Percentiles rank a stretch among this genome's conserved stretches.
These are phyloP conservation scores for Rhinoptilus africanus DNA, from an alignment of 2,113 vertebrate species.

Conservation along the genomic window DNA sequence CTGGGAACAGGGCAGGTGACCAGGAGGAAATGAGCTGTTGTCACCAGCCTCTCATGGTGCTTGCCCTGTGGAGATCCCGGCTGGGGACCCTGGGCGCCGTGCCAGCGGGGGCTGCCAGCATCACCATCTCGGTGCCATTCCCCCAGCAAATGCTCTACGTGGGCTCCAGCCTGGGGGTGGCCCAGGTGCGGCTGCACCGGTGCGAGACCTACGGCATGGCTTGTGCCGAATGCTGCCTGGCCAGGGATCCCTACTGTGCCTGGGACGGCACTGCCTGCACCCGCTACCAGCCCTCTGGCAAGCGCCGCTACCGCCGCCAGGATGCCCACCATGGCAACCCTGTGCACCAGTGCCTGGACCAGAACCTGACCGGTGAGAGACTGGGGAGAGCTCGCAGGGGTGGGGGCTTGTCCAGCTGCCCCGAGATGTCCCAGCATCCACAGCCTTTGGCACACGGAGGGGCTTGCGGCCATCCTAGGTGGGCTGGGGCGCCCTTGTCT, in stretches of 20 bases:
- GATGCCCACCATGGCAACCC: slow-evolving; percentile 83
- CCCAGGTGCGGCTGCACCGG: slow-evolving; percentile 84
- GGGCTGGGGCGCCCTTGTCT: neutral
- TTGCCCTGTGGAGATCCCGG: neutral
- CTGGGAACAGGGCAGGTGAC: neutral
- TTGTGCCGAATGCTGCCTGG: slow-evolving; percentile 93
- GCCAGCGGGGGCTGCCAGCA: neutral
- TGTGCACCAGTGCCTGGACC: slow-evolving; percentile 85
- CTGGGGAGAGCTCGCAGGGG: neutral
- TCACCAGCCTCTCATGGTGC: neutral
- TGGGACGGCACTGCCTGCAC: slow-evolving; percentile 89
- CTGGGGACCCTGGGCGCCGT: rapidly evolving
- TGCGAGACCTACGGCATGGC: slow-evolving; percentile 89
- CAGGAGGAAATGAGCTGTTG: neutral
- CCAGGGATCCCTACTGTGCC: slow-evolving; percentile 91
- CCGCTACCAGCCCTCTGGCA: slow-evolving; percentile 73
- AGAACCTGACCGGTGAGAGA: slow-evolving; percentile 83
- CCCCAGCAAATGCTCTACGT: slow-evolving; percentile 87
- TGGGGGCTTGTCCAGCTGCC: neutral
- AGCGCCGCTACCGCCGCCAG: slow-evolving; percentile 87
- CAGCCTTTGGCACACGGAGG: rapidly evolving
- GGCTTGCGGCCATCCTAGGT: neutral
- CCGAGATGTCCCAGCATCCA: rapidly evolving
- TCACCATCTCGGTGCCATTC: neutral
- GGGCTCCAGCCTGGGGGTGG: slow-evolving; percentile 83